Percentiles rank a stretch among this genome's conserved stretches.
These are phyloP conservation scores for Cheiracanthium punctorium DNA, from an alignment of 2,888 invertebrate genomes.

Conservation along the genomic window DNA sequence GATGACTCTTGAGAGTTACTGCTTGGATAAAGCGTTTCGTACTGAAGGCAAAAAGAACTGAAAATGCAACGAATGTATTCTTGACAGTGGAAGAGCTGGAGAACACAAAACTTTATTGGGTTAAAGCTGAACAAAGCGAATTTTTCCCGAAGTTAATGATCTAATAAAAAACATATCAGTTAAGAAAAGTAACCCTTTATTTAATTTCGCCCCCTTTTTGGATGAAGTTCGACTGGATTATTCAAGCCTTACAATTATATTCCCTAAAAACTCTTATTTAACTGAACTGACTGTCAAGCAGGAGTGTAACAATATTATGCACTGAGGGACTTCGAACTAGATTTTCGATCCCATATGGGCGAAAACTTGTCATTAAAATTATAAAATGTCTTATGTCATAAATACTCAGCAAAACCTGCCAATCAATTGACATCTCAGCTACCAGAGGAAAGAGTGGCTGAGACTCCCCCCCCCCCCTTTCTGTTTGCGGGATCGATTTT, in stretches of 20 bases:
- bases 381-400: slow-evolving; percentile 71
- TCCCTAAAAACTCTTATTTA: too few relatives aligned
- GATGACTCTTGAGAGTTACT: neutral
- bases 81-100: neutral
- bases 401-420: too few relatives aligned
- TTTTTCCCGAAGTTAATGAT: neutral
- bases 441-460: too few relatives aligned
- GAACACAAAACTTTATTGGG: neutral
- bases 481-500: slow-evolving; percentile 74
- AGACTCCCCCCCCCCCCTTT: slow-evolving; percentile 74
- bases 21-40: too few relatives aligned
- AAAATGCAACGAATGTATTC: neutral
- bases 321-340: slow-evolving; percentile 71
- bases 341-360: slow-evolving; percentile 74
- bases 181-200: too few relatives aligned
- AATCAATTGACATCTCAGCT: too few relatives aligned
- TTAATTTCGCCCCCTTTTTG: neutral
- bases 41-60: neutral
- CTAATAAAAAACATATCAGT: neutral
- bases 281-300: too few relatives aligned
- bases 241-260: neutral
- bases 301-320: slow-evolving; percentile 71
- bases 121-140: neutral
- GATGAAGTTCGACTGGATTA: neutral
- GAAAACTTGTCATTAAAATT: too few relatives aligned